These are phyloP conservation scores for Sinocyclocheilus anshuiensis DNA, from an alignment of 2,113 vertebrate species.

Conservation along the genomic window DNA sequence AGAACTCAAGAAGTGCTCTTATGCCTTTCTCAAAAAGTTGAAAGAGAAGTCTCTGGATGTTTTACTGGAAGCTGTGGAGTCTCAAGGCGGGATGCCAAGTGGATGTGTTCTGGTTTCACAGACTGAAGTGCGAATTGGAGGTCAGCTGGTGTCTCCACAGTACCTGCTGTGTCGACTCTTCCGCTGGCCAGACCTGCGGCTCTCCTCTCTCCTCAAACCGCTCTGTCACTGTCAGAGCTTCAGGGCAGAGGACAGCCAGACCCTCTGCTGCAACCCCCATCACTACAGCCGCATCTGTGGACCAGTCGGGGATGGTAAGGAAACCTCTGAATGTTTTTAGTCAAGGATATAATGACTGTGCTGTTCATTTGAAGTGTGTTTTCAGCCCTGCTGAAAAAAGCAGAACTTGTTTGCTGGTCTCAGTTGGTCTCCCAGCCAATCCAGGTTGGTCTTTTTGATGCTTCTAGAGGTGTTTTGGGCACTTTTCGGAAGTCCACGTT, in stretches of 20 bases:
- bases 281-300: slow-evolving; percentile 95
- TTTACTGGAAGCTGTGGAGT: slow-evolving; percentile 90
- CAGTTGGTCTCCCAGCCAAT: not conserved
- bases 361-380: not conserved
- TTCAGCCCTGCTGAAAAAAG: not conserved
- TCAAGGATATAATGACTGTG: not conserved
- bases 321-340: not conserved
- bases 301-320: slow-evolving; percentile 81
- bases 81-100: slow-evolving; percentile 82
- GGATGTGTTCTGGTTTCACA: slow-evolving; percentile 86
- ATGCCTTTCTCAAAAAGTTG: slow-evolving; percentile 87
- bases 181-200: slow-evolving; percentile 92
- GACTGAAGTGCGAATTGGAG: slow-evolving; percentile 79
- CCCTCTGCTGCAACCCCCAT: slow-evolving; percentile 93
- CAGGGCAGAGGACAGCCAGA: slow-evolving; percentile 72
- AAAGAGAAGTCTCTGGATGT: slow-evolving; percentile 88
- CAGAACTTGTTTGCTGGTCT: not conserved
- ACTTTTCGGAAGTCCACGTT: not conserved
- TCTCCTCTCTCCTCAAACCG: slow-evolving; percentile 83
- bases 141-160: slow-evolving; percentile 80
- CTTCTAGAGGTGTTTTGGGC: not conserved
- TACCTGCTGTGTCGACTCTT: slow-evolving; percentile 86
- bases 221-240: slow-evolving; percentile 88
- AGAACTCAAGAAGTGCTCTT: slow-evolving; percentile 84
- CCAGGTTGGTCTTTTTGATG: not conserved